Percentiles rank a stretch among this genome's conserved stretches.
These are phyloP conservation scores for Lepidotrigona ventralis DNA, from an alignment of 1,140 invertebrate species.

Conservation along the genomic window DNA sequence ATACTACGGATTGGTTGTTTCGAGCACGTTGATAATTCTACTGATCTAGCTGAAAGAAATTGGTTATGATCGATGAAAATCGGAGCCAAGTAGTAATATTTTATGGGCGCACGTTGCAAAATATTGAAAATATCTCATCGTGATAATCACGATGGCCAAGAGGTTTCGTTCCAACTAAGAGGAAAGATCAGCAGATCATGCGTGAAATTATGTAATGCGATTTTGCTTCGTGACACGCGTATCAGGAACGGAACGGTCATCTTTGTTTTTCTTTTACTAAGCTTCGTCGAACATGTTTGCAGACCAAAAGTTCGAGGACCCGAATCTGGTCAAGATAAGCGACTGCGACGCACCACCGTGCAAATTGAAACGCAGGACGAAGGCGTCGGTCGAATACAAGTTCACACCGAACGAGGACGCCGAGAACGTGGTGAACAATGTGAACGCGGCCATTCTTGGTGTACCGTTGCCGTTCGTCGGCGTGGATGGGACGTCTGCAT, in stretches of 20 bases:
- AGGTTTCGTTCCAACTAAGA: not conserved
- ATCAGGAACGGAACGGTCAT: no score
- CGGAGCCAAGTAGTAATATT: no score
- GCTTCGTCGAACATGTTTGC: not conserved
- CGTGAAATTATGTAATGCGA: not conserved
- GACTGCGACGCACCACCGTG: conserved; percentile 84
- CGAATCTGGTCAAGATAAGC: conserved; percentile 79
- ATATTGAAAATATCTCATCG: not conserved
- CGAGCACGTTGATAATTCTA: no score
- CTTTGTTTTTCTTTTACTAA: no score
- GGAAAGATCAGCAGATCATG: not conserved
- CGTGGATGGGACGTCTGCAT: conserved; percentile 86
- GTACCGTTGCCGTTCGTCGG: conserved; percentile 87
- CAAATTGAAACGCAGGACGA: conserved; percentile 83
- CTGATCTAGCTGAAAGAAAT: not conserved
- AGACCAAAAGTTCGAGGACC: conserved; percentile 39
- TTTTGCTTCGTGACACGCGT: not conserved
- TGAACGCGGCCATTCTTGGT: conserved; percentile 82
- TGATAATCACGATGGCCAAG: not conserved
- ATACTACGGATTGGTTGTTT: not conserved
- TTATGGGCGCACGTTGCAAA: no score
- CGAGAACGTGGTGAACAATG: conserved; percentile 79
- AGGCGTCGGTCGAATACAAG: conserved; percentile 80
- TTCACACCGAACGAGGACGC: conserved; percentile 82
- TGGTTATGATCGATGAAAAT: not conserved